Evolutionary conservation across 2,113 vertebrate species (phyloP).

Genomic region (human): DNA sequence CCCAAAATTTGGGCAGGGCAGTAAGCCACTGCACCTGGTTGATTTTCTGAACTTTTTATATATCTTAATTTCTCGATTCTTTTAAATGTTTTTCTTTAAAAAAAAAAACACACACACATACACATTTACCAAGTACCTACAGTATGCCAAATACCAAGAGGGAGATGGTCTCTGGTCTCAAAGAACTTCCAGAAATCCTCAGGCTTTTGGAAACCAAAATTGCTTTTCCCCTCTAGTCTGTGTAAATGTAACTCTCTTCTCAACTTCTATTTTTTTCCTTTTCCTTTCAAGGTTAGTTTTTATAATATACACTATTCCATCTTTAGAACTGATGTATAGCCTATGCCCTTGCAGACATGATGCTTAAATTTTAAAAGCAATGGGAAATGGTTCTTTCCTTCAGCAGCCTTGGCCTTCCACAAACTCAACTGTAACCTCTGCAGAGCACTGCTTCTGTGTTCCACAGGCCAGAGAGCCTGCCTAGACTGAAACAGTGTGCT

Average conservation of each 20-base stretch:
- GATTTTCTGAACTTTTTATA: neutral
- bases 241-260: neutral
- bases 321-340: neutral
- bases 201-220: neutral
- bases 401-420: neutral
- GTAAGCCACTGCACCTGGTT: no score
- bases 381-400: neutral
- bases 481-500: neutral
- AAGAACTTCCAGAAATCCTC: neutral
- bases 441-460: neutral
- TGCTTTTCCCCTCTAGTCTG: neutral
- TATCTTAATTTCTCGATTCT: neutral
- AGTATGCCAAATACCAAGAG: neutral
- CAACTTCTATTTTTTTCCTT: constrained; percentile 21
- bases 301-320: neutral
- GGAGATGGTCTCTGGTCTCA: neutral
- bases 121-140: neutral
- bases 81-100: neutral
- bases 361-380: neutral
- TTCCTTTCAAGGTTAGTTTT: constrained; percentile 10
- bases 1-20: no score
- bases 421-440: neutral
- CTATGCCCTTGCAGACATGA: neutral
- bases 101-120: neutral
- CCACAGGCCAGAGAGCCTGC: neutral